Evolutionary conservation across 2,113 vertebrate genomes (phyloP).

Genomic region (Crotalus viridis): DNA sequence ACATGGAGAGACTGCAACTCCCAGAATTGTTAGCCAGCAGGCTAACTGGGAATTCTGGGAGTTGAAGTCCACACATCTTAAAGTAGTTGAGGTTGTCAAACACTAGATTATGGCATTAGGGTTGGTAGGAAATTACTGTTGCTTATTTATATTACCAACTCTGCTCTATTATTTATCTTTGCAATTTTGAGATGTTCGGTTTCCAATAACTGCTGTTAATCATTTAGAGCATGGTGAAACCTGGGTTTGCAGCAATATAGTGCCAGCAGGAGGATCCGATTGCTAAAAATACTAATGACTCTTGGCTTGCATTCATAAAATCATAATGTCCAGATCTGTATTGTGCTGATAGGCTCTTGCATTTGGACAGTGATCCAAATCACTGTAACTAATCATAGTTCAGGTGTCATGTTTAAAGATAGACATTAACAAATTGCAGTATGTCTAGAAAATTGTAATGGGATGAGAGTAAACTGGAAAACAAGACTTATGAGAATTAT

Average conservation of each 20-base stretch:
- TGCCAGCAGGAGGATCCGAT: not conserved
- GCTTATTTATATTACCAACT: not conserved
- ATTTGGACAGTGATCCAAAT: not conserved
- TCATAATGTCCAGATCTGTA: not conserved
- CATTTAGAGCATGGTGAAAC: not conserved
- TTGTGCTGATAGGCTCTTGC: not conserved
- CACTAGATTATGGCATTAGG: not conserved
- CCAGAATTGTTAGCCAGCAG: not conserved
- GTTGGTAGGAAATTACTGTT: fast-evolving
- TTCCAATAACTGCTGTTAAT: conserved; percentile 8
- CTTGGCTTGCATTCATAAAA: not conserved
- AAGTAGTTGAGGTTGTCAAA: not conserved
- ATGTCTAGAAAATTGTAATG: not conserved
- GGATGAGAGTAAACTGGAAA: not conserved
- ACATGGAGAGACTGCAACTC: not conserved
- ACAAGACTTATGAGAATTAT: not conserved
- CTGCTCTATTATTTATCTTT: not conserved
- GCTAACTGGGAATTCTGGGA: not conserved
- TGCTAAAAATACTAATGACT: not conserved
- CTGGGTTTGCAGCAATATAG: not conserved
- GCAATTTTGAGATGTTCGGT: not conserved
- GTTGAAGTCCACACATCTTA: not conserved
- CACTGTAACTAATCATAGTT: not conserved
- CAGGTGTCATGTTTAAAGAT: not conserved
- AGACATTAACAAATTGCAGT: not conserved